Evolutionary conservation across 1,140 invertebrate species (phyloP).

Genomic region (Cyclargus thomasi): DNA sequence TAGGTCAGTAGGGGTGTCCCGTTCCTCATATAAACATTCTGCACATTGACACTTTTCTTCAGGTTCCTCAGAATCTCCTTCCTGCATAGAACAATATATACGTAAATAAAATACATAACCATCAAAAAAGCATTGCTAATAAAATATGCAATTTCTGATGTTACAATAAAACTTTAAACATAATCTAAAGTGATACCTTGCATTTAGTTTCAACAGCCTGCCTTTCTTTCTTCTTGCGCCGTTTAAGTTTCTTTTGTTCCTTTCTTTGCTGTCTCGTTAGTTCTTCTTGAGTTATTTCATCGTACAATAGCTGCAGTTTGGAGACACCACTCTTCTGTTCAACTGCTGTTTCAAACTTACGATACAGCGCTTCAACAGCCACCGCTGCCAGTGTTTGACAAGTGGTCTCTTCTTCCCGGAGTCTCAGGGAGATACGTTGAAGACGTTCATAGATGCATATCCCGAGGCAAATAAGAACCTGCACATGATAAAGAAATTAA

Average conservation of each 20-base stretch:
- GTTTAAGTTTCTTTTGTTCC: conserved; percentile 91
- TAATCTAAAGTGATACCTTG: conserved; percentile 38
- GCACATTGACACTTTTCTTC: conserved; percentile 69
- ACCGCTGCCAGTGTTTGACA: conserved; percentile 93
- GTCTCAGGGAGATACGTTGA: conserved; percentile 87
- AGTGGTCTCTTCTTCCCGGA: conserved; percentile 92
- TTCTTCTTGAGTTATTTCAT: conserved; percentile 89
- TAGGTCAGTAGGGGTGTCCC: conserved; percentile 61
- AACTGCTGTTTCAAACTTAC: conserved; percentile 92
- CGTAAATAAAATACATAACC: not conserved
- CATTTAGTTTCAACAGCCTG: conserved; percentile 62
- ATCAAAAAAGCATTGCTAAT: no score
- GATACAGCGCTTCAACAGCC: conserved; percentile 88
- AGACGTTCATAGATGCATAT: conserved; percentile 93
- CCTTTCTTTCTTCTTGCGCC: conserved; percentile 87
- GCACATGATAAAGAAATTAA: not conserved
- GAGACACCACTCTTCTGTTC: conserved; percentile 92
- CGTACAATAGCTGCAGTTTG: conserved; percentile 87
- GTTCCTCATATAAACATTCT: conserved; percentile 61
- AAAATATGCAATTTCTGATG: no score
- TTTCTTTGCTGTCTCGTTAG: conserved; percentile 86
- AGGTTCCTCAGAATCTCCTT: conserved; percentile 65
- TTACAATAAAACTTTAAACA: not conserved
- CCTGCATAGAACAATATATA: conserved; percentile 32
- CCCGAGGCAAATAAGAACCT: conserved; percentile 90